Conservation (phyloP, 2,888 invertebrate species). For the Lathronympha strigana region DNA sequence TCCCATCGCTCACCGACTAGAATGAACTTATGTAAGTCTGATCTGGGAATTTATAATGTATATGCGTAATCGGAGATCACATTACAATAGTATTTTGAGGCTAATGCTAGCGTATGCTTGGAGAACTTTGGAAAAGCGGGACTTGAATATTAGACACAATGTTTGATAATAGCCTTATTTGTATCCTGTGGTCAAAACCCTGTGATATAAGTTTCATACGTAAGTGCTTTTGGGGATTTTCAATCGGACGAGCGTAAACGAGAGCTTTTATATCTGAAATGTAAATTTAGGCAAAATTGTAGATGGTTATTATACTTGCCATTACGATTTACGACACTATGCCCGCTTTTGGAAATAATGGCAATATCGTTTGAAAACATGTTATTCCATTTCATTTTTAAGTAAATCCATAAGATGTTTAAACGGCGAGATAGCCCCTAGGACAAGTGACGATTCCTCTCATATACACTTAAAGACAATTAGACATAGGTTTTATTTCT, state of each 20-base stretch:
- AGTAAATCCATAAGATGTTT: neutral
- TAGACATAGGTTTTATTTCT: too few relatives aligned
- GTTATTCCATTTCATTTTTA: too few relatives aligned
- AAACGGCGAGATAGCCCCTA: too few relatives aligned
- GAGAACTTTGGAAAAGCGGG: neutral
- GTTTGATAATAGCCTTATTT: constrained; percentile 65
- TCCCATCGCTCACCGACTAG: neutral
- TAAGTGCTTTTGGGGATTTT: constrained; percentile 14
- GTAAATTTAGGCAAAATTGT: neutral
- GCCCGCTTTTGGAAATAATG: too few relatives aligned
- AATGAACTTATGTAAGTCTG: neutral
- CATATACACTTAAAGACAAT: too few relatives aligned
- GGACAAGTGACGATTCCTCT: too few relatives aligned
- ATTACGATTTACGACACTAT: too few relatives aligned
- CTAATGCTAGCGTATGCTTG: neutral
- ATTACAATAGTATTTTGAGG: neutral
- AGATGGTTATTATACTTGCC: too few relatives aligned
- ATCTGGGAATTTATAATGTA: neutral
- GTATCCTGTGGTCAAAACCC: constrained; percentile 45
- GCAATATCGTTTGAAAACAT: too few relatives aligned
- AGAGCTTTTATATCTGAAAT: constrained; percentile 4
- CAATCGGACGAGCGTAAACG: constrained; percentile 6
- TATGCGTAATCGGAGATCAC: neutral
- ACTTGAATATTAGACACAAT: constrained; percentile 60
- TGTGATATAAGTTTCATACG: constrained; percentile 19